Evolutionary conservation across 2,113 vertebrate species (phyloP).

Genomic region (Peromyscus leucopus): DNA sequence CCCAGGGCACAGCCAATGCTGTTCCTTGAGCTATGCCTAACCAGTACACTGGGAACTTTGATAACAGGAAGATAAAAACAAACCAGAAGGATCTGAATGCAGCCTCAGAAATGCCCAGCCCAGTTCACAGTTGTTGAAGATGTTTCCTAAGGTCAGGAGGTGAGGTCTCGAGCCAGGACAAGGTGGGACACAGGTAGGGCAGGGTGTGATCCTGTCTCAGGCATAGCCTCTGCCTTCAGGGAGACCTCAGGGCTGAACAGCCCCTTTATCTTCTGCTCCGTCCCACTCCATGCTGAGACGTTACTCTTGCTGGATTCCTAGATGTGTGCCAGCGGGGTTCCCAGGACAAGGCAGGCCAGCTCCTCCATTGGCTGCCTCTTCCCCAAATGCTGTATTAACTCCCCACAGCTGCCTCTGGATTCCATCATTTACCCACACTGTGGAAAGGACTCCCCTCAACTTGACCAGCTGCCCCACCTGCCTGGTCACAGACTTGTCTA

Average conservation of each 20-base stretch:
- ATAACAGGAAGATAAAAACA: background rate
- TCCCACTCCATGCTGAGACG: background rate
- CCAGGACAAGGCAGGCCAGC: background rate
- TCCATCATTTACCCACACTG: background rate
- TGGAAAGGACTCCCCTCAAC: background rate
- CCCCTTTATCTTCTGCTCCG: background rate
- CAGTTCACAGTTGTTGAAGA: no score
- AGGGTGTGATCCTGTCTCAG: background rate
- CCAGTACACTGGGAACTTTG: background rate
- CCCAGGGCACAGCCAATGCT: background rate
- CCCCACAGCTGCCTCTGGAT: background rate
- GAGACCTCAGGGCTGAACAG: background rate
- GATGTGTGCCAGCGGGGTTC: background rate
- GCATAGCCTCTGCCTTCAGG: background rate
- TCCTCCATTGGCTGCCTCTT: background rate
- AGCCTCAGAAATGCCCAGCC: background rate
- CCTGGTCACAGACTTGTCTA: background rate
- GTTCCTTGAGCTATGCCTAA: background rate
- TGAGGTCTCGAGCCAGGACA: rapidly evolving
- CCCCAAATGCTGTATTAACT: background rate
- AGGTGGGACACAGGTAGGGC: background rate
- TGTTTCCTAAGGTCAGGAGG: background rate
- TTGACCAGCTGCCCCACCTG: background rate
- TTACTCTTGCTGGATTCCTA: background rate
- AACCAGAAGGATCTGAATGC: background rate